These are phyloP conservation scores for Chrysocyon brachyurus DNA, from an alignment of 2,797 vertebrate species.

Conservation along the genomic window DNA sequence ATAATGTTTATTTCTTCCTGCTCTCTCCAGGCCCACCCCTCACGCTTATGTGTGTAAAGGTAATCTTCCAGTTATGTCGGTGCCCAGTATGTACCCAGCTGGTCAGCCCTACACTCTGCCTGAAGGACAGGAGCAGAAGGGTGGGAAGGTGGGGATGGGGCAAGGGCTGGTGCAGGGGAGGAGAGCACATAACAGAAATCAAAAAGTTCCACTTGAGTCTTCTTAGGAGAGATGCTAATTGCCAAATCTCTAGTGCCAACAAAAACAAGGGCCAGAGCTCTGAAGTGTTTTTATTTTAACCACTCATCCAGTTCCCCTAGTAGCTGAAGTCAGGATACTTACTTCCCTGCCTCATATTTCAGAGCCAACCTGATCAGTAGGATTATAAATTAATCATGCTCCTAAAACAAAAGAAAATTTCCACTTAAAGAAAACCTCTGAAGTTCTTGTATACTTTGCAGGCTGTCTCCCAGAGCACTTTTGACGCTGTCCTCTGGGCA, in stretches of 20 bases:
- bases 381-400: conserved; percentile 7
- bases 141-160: not conserved
- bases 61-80: not conserved
- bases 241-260: not conserved
- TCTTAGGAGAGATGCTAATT: not conserved
- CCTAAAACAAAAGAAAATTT: not conserved
- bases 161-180: not conserved
- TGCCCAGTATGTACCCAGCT: not conserved
- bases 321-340: not conserved
- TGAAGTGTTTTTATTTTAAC: not conserved
- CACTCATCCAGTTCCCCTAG: not conserved
- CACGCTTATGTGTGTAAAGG: not conserved
- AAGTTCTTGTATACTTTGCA: not conserved
- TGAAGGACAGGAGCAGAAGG: not conserved
- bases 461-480: not conserved
- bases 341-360: not conserved
- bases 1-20: not conserved
- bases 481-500: not conserved
- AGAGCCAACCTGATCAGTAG: not conserved
- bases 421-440: not conserved
- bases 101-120: not conserved
- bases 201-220: not conserved
- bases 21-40: not conserved
- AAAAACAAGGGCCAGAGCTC: not conserved
- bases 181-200: not conserved